Base-by-base conservation (phyloP, 2,797 vertebrate genomes). In the Mionectes olivaceus region DNA sequence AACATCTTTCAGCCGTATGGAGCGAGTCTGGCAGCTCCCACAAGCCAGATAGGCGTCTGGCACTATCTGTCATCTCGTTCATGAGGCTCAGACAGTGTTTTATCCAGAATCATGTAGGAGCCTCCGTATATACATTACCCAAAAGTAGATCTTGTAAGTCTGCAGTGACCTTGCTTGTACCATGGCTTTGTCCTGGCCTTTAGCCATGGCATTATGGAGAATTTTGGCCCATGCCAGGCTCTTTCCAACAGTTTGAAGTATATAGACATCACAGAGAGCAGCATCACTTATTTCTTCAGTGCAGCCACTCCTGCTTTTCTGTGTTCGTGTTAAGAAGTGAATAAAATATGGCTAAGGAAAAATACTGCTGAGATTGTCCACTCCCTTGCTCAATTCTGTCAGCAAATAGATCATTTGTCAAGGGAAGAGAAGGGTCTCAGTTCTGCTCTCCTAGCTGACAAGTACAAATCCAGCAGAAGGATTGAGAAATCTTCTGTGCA, bases 11-110 rank as follows among this genome's bases (percentile, higher is more conserved):
- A n/a, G 47, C 89, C 3, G 10, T 74, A 78, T 88, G 85, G 67
- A 93, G 27, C 52, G 74, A 43, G 74, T 95, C 94, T 96, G 94
- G 89, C 94, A 95, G 59, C 89, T 91, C 74, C 94, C 87, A 87
- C 93, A 91, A 13, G 60, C 77, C 85, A 86, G 61, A 78, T 35
- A 87, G 69, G 84, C 0, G 1, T 96, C 95, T 95, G 94, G 80
- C 85, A 57, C 80, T 92, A 76, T 95, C 91, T 84, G 44, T 94
- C 95, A 92, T 91, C 61, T 69, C 69, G 28, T 35, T 91, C 85
- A 22, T 13, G 37, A 91, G 74, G 80, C 37, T 95, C 70, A 83
- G 76, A 63, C 79, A 73, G 27, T 63, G 60, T 75, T 93, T 93
- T 35, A 80, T 83, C 64, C 67, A 39, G 49, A 78, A 70, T 79